Evolutionary conservation across 1,140 invertebrate genomes (phyloP).

Genomic region (Drosophila pectinifera): DNA sequence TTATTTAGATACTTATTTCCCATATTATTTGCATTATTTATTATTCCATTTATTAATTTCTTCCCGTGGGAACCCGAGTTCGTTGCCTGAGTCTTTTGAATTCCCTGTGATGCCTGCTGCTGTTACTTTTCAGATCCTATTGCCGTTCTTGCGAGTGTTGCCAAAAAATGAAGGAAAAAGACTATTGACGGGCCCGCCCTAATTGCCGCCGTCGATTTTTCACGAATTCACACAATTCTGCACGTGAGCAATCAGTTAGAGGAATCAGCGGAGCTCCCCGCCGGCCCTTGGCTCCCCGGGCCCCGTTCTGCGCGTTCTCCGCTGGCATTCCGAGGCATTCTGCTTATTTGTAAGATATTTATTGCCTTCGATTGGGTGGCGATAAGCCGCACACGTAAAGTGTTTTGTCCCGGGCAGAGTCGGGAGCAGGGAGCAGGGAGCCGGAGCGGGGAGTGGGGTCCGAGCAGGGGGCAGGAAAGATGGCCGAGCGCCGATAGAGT

Average conservation of each 20-base stretch:
- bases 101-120: constrained; percentile 19
- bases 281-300: constrained; percentile 1
- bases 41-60: not conserved
- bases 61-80: constrained; percentile 52
- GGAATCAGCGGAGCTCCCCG: constrained; percentile 24
- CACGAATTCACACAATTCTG: constrained; percentile 79
- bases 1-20: too few species aligned
- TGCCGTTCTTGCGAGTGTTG: constrained; percentile 30
- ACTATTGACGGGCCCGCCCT: constrained; percentile 60
- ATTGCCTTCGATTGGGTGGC: constrained; percentile 84
- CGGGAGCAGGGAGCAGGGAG: constrained; percentile 7
- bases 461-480: constrained; percentile 29
- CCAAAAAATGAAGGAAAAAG: constrained; percentile 2
- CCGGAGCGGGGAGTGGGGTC: not conserved
- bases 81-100: constrained; percentile 82
- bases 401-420: constrained; percentile 65
- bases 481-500: constrained; percentile 49
- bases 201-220: constrained; percentile 81
- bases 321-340: constrained; percentile 82
- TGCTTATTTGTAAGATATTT: constrained; percentile 85
- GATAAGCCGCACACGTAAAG: constrained; percentile 84
- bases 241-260: constrained; percentile 59
- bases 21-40: not conserved
- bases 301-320: constrained; percentile 5
- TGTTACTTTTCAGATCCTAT: not conserved